These are phyloP conservation scores for Tuberolachnus salignus DNA, from an alignment of 2,888 invertebrate species.

Conservation along the genomic window DNA sequence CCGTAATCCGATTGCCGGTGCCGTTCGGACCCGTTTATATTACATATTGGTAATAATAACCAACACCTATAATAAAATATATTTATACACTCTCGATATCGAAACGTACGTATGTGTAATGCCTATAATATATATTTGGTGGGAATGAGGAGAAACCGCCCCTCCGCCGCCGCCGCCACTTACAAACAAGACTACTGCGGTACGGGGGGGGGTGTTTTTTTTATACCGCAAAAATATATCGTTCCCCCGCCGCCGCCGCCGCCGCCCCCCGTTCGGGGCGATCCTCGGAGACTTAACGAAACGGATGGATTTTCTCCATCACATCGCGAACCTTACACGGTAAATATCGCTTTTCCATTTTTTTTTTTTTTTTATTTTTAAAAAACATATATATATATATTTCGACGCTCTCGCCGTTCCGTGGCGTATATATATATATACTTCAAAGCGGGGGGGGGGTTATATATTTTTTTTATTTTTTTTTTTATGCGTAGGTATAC, in stretches of 20 bases:
- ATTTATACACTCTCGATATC: neutral
- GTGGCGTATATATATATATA: neutral
- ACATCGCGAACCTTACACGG: neutral
- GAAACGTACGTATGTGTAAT: neutral
- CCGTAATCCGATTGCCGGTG: slow-evolving; percentile 32
- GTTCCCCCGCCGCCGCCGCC: no score
- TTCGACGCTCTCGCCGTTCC: neutral
- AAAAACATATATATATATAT: neutral
- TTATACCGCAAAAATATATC: no score
- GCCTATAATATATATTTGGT: no score
- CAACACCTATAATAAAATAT: neutral
- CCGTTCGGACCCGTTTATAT: slow-evolving; percentile 17
- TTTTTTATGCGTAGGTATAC: no score
- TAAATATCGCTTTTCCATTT: no score
- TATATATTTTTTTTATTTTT: neutral
- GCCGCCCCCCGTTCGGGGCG: no score
- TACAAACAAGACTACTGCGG: neutral
- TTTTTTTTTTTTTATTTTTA: no score
- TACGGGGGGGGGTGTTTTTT: neutral
- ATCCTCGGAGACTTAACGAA: slow-evolving; percentile 7
- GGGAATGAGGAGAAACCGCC: neutral
- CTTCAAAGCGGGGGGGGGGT: neutral
- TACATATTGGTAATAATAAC: no score
- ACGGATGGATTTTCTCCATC: neutral
- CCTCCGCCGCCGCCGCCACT: no score